phyloP scores from a whole-genome alignment of 2,797 vertebrate species.

The Philypnodon macrostomus region DNA sequence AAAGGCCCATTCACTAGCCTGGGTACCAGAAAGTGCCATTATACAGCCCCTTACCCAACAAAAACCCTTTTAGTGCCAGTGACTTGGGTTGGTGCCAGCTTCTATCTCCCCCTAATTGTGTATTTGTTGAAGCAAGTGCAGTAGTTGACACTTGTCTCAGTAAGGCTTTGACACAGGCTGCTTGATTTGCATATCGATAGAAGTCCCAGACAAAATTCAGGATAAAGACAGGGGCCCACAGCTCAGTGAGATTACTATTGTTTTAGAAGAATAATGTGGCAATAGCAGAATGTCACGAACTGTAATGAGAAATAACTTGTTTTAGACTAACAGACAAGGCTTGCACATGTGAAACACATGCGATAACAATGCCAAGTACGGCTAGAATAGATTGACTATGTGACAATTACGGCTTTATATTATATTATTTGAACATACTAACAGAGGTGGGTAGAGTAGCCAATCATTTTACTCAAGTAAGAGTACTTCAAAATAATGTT shows the following conservation, averaged over 20 bases:
- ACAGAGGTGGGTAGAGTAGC: too few species aligned
- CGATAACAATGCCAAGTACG: too few species aligned
- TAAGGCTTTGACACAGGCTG: slow-evolving; percentile 44
- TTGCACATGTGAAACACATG: too few species aligned
- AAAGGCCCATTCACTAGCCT: slow-evolving; percentile 59
- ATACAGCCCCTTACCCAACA: slow-evolving; percentile 24
- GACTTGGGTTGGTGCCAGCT: slow-evolving; percentile 48
- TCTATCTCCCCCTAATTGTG: slow-evolving; percentile 47
- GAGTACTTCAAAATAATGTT: too few species aligned
- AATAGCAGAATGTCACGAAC: too few species aligned
- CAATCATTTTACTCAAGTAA: too few species aligned
- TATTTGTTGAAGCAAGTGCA: slow-evolving; percentile 52
- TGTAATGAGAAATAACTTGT: too few species aligned
- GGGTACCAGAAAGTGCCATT: slow-evolving; percentile 32
- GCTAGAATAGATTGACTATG: too few species aligned
- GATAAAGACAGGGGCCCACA: slow-evolving; percentile 27
- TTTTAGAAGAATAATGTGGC: slow-evolving; percentile 24
- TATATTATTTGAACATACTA: too few species aligned
- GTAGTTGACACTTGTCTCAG: slow-evolving; percentile 49
- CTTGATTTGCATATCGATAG: slow-evolving; percentile 44
- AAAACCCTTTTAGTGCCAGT: slow-evolving; percentile 40
- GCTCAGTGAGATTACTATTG: slow-evolving; percentile 40
- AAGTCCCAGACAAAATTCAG: slow-evolving; percentile 31
- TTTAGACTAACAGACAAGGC: too few species aligned
- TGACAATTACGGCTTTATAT: too few species aligned